Conservation (phyloP, 2,888 invertebrate species). For the Fragum sueziense region DNA sequence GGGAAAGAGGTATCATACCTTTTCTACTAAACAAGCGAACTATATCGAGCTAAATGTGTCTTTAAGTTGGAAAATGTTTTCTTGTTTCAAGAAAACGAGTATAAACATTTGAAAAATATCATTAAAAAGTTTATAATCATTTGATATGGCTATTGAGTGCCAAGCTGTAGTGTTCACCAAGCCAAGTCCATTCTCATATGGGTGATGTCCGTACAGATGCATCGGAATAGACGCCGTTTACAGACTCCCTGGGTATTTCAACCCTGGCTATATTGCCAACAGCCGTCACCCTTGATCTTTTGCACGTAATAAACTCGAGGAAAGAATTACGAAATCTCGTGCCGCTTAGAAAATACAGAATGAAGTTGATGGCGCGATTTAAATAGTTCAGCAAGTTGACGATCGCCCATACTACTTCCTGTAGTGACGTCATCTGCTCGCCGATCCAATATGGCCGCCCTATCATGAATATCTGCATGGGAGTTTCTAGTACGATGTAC, state of each 20-base stretch:
- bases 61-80: too few species aligned
- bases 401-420: conserved; percentile 17
- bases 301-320: conserved; percentile 7
- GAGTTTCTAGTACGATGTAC: neutral
- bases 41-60: too few species aligned
- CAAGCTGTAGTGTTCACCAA: too few species aligned
- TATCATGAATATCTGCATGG: neutral
- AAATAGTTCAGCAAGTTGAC: neutral
- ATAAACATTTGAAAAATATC: too few species aligned
- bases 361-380: conserved; percentile 12
- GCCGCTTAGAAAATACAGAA: conserved; percentile 21
- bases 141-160: too few species aligned
- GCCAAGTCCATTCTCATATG: too few species aligned
- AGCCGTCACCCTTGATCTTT: neutral
- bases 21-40: too few species aligned
- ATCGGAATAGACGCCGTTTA: neutral
- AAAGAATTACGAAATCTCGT: conserved; percentile 3
- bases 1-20: too few species aligned
- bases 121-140: too few species aligned
- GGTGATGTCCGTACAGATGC: neutral
- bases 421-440: neutral
- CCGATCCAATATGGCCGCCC: conserved; percentile 2
- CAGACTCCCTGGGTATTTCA: neutral
- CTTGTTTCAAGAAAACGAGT: too few species aligned
- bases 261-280: neutral